Base-by-base conservation (phyloP, 2,113 vertebrate genomes). In the Danio rerio region DNA sequence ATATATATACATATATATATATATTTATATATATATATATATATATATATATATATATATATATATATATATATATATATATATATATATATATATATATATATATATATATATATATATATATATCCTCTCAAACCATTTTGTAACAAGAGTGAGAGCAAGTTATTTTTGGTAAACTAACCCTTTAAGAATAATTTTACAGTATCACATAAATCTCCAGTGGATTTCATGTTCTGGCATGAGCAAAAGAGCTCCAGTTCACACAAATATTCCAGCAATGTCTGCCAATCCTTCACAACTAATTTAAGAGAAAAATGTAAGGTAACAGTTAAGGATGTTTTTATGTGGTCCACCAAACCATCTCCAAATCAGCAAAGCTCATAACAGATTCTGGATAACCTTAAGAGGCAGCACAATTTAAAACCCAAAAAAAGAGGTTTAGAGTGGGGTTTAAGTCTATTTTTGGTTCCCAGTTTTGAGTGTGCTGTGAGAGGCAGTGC, bases 141-240 rank as follows among this genome's bases (percentile, higher is more conserved):
- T 31, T 31, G 31, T 2, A 31, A 31, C 31, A 3, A 31, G 31
- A 31, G 31, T 31, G 31, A 31, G 9, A 62, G 31, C 45, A 45
- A 56, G 58, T 52, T 11, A n/a, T 31, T 31, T 31, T 31, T 1
- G 31, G 31, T 31, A 3, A 31, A 31, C 31, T 31, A 31, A 2
- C 31, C 31, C 31, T 31, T 31, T 31, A 31, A 31, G 18, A 70
- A 55, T 52, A 13, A 10, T 70, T 9, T 42, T 52, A 56, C 42
- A 56, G 49, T 43, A 58, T 65, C 20, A 47, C 72, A 5, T 31
- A 2, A 31, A 13, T 15, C 55, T 77, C 13, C 43, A 81, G 56
- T 47, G 47, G n/a, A 16, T 52, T 81, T 78, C 59, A 66, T 83
- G 78, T 78, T 77, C 21, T 70, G 75, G 69, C 85, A 74, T 40